Evolutionary conservation across 2,797 vertebrate genomes (phyloP).

Genomic region (Gymnothorax reevesii): DNA sequence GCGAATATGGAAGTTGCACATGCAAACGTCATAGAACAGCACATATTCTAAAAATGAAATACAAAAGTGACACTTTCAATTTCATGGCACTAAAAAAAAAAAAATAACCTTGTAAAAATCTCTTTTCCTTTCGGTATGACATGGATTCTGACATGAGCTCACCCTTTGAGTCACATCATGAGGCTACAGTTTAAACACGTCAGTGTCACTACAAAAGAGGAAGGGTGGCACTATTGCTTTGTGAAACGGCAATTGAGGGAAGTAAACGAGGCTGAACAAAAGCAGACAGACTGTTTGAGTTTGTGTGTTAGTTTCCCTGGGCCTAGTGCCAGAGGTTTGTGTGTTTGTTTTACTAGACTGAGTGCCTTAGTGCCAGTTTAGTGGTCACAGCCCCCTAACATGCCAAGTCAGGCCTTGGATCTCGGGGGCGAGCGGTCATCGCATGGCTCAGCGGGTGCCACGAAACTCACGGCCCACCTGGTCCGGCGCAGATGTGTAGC

Average conservation of each 20-base stretch:
- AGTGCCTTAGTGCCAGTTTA: conserved; percentile 2
- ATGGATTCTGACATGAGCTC: not conserved
- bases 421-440: not conserved
- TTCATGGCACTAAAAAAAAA: not conserved
- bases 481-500: conserved; percentile 38
- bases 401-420: not conserved
- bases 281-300: not conserved
- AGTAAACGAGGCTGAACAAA: not conserved
- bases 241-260: not conserved
- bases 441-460: not conserved
- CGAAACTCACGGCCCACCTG: conserved; percentile 17
- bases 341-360: conserved; percentile 9
- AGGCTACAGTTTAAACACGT: not conserved
- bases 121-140: not conserved
- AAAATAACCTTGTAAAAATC: not conserved
- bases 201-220: not conserved
- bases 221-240: not conserved
- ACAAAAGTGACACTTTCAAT: not conserved
- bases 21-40: not conserved
- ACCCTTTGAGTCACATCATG: not conserved
- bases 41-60: not conserved
- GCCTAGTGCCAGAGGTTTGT: not conserved
- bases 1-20: not conserved
- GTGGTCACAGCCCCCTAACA: not conserved
- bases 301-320: not conserved